Evolutionary conservation across 2,888 invertebrate genomes (phyloP).

Genomic region (Luffia ferchaultella): DNA sequence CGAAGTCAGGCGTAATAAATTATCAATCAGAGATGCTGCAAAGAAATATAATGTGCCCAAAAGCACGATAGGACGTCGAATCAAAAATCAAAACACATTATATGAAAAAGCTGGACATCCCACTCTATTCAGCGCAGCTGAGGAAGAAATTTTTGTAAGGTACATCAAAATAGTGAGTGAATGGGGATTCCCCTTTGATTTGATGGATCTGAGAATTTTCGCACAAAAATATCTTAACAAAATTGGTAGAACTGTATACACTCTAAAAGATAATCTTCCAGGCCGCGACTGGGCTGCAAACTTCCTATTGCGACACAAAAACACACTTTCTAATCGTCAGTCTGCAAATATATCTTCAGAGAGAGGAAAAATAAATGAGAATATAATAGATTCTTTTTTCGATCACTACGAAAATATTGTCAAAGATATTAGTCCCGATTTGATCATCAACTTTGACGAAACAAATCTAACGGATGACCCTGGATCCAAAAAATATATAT

Average conservation of each 20-base stretch:
- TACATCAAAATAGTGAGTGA: constrained; percentile 14
- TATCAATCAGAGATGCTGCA: no score
- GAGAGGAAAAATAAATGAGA: constrained; percentile 14
- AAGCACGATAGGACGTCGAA: no score
- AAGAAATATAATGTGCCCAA: no score
- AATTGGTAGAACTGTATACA: constrained; percentile 11
- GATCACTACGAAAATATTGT: not conserved
- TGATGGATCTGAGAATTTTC: constrained; percentile 13
- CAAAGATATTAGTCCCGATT: not conserved
- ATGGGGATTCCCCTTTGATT: constrained; percentile 10
- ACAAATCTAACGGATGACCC: constrained; percentile 7
- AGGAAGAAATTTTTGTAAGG: constrained; percentile 14
- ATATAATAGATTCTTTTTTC: constrained; percentile 12
- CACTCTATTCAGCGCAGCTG: constrained; percentile 13
- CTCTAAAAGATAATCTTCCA: constrained; percentile 18
- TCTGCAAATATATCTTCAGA: constrained; percentile 17
- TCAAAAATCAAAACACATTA: no score
- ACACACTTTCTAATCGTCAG: constrained; percentile 11
- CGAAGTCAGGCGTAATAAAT: no score
- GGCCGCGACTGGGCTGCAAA: constrained; percentile 18
- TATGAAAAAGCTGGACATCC: constrained; percentile 17
- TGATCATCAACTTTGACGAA: constrained; percentile 8
- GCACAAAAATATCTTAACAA: constrained; percentile 18
- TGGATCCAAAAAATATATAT: constrained; percentile 18
- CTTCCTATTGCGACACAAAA: constrained; percentile 15